Evolutionary conservation across 2,797 vertebrate genomes (phyloP), one percentile per base, ranked within the genome.

Genomic region (Sebastes reedi): DNA sequence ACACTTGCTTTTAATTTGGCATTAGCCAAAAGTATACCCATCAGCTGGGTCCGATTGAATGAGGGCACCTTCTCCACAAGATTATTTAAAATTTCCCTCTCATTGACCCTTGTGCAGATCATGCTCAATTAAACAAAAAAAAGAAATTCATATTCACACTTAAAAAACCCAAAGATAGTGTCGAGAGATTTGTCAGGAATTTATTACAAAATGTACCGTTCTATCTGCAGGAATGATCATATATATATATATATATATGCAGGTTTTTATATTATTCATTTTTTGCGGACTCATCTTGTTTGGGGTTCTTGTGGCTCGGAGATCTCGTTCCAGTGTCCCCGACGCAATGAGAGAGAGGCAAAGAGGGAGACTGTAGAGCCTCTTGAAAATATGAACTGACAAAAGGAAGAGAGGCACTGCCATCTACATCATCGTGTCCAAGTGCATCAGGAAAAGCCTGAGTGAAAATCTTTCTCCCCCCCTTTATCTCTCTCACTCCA

Each of bases 381-480:
- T 92, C 92, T 95, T 93, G 82, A 94, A 94, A 93, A 93, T 91
- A 94, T 93, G 84, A 92, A 91, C 89, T 77, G 84, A 93, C 90
- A 93, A 94, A 93, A 89, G 87, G 87, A 93, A 88, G 88, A 91
- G 86, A 81, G 86, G 73, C 84, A 58, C 89, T 62, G 79, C 89
- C 81, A 88, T 91, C 92, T 86, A 83, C 83, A 91, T 94, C 88
- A 91, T 92, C 91, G 85, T 90, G 86, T 89, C 88, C 88, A 88
- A 93, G 90, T 89, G 75, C 88, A 90, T 83, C 83, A 85, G 87
- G 84, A 91, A 91, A 91, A 92, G 86, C 83, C 88, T 82, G 90
- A 93, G 87, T 89, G 82, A 91, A 89, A 91, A 89, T 92, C 86
- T 88, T 89, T 83, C 83, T 89, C 77, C 77, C 62, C 34, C 69